A percentile compares a stretch with the other conserved stretches of the same genome.
Conservation (phyloP, 2,888 invertebrate genomes). For the Amiota communis region DNA sequence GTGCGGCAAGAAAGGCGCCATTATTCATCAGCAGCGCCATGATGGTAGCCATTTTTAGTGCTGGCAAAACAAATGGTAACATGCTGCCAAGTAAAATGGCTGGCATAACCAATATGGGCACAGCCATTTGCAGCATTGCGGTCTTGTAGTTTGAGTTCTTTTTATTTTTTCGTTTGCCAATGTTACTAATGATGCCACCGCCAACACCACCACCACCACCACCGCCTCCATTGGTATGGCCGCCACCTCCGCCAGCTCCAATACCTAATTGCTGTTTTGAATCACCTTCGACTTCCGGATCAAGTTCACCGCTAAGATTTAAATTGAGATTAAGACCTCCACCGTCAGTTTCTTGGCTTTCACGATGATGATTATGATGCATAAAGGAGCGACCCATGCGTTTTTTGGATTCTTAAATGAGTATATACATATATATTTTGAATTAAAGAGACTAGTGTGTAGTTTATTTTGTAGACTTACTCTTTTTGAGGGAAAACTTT, state of each 20-base stretch:
- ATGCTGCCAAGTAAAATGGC: conserved; percentile 80
- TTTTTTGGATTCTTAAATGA: conserved; percentile 45
- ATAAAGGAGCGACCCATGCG: conserved; percentile 54
- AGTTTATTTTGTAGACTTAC: conserved; percentile 39
- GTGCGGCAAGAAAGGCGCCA: conserved; percentile 78
- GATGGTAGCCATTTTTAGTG: conserved; percentile 79
- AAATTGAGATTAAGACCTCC: conserved; percentile 55
- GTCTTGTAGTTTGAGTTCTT: conserved; percentile 59
- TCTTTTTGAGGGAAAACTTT: conserved; percentile 74
- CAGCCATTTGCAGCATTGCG: conserved; percentile 71
- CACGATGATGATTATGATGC: conserved; percentile 43
- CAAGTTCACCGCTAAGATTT: conserved; percentile 34
- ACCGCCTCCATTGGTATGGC: conserved; percentile 15
- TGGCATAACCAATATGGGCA: conserved; percentile 78
- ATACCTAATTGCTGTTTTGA: conserved; percentile 53
- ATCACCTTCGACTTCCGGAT: conserved; percentile 57
- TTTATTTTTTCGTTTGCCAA: conserved; percentile 56
- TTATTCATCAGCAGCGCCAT: conserved; percentile 79
- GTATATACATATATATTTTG: background rate
- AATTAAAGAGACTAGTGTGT: background rate
- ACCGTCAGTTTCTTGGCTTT: conserved; percentile 44
- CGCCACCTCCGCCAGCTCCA: conserved; percentile 30
- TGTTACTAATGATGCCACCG: conserved; percentile 25
- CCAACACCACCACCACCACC: conserved; percentile 25
- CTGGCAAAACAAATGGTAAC: conserved; percentile 80